Conservation (phyloP, 2,113 vertebrate genomes). For the Atractosteus spatula region DNA sequence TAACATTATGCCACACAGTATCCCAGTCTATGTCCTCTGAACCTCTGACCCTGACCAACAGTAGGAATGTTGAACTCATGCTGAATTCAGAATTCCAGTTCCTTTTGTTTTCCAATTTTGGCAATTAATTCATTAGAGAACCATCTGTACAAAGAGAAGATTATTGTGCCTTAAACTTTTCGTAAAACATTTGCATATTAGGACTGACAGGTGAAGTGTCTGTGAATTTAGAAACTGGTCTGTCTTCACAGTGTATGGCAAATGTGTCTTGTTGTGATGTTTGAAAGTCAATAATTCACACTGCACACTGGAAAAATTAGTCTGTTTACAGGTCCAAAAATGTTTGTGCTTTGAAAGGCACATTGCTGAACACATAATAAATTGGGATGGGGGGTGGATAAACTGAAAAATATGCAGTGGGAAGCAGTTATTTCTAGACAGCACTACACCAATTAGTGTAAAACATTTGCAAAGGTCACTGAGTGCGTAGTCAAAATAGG, state of each 20-base stretch:
- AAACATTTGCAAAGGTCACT: not conserved
- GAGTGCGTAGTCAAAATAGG: not conserved
- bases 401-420: not conserved
- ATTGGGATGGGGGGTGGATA: not conserved
- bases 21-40: no score
- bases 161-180: no score
- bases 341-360: not conserved
- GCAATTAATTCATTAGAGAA: no score
- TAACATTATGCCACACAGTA: no score
- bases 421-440: not conserved
- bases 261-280: not conserved
- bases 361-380: not conserved
- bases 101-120: no score
- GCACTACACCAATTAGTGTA: slow-evolving; percentile 4
- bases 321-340: not conserved
- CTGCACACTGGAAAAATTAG: not conserved
- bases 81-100: no score
- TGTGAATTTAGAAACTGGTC: not conserved
- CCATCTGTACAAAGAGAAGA: no score
- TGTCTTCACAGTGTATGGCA: not conserved
- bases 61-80: no score
- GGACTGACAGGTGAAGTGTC: no score
- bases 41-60: no score
- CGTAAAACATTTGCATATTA: no score
- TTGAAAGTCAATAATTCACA: no score